Evolutionary conservation across 2,113 vertebrate genomes (phyloP).

Genomic region (Paratilapia polleni): DNA sequence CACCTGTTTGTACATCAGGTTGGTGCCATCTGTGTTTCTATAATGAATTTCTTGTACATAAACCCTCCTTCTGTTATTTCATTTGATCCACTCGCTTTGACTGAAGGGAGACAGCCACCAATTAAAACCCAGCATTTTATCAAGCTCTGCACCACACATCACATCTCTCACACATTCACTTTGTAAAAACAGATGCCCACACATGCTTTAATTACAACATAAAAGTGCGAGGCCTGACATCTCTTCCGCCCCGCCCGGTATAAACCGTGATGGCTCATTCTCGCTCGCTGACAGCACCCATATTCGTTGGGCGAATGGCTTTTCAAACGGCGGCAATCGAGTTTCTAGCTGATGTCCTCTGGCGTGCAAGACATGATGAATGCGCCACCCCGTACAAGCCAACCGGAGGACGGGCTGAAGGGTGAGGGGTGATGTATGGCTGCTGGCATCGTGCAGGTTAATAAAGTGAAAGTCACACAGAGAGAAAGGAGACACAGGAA

Average conservation of each 20-base stretch:
- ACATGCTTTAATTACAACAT: slow-evolving; percentile 39
- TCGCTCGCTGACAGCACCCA: not conserved
- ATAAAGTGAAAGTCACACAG: slow-evolving; percentile 31
- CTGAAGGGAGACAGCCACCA: slow-evolving; percentile 7
- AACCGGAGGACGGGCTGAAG: not conserved
- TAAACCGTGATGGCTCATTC: slow-evolving; percentile 29
- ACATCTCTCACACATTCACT: not conserved
- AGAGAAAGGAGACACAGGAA: not conserved
- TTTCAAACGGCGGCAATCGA: slow-evolving; percentile 26
- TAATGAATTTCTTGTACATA: not conserved
- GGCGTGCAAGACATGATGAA: slow-evolving; percentile 37
- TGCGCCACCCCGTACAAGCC: not conserved
- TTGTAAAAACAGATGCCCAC: not conserved
- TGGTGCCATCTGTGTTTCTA: not conserved
- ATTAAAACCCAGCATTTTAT: slow-evolving; percentile 40
- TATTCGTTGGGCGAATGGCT: not conserved
- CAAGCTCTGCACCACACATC: not conserved
- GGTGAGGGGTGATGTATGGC: slow-evolving; percentile 31
- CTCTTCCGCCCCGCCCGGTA: not conserved
- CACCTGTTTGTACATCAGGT: not conserved
- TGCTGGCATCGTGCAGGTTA: slow-evolving; percentile 19
- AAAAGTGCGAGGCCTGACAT: slow-evolving; percentile 15
- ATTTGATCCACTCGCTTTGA: not conserved
- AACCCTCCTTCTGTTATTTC: not conserved
- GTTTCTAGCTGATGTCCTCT: slow-evolving; percentile 37